These are phyloP conservation scores for Drosophila koepferae DNA, from an alignment of 2,888 invertebrate species.

Conservation along the genomic window DNA sequence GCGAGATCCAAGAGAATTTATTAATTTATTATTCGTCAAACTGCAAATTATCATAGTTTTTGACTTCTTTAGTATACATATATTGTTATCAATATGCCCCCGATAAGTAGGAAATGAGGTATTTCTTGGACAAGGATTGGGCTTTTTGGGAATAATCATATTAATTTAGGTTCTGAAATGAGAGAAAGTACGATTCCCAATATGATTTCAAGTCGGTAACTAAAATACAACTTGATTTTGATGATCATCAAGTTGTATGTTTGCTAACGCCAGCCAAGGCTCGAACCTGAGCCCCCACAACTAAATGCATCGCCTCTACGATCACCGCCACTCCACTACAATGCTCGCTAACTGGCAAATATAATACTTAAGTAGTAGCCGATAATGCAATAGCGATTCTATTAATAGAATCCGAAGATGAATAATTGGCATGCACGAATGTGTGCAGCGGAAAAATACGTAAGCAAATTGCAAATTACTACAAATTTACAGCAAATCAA, in stretches of 20 bases:
- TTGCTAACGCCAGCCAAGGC: not conserved
- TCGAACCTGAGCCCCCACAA: not conserved
- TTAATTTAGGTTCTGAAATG: too few species aligned
- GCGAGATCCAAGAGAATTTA: not conserved
- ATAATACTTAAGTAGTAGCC: not conserved
- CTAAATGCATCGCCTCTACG: not conserved
- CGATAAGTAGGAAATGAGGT: slow-evolving; percentile 8
- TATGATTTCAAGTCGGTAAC: not conserved
- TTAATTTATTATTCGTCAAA: not conserved
- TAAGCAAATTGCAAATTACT: not conserved
- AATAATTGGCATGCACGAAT: not conserved
- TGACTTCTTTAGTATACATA: not conserved
- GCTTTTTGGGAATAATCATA: too few species aligned
- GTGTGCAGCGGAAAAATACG: not conserved
- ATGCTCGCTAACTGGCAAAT: not conserved
- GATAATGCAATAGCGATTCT: not conserved
- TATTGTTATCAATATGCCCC: not conserved
- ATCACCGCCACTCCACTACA: not conserved
- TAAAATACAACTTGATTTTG: not conserved
- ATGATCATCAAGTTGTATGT: not conserved
- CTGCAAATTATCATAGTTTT: not conserved
- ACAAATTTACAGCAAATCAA: too few species aligned
- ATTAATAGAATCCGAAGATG: not conserved
- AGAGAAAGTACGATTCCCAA: too few species aligned
- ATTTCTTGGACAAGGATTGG: too few species aligned